Conservation (phyloP, 1,140 invertebrate genomes). For the Drosophila littoralis region DNA sequence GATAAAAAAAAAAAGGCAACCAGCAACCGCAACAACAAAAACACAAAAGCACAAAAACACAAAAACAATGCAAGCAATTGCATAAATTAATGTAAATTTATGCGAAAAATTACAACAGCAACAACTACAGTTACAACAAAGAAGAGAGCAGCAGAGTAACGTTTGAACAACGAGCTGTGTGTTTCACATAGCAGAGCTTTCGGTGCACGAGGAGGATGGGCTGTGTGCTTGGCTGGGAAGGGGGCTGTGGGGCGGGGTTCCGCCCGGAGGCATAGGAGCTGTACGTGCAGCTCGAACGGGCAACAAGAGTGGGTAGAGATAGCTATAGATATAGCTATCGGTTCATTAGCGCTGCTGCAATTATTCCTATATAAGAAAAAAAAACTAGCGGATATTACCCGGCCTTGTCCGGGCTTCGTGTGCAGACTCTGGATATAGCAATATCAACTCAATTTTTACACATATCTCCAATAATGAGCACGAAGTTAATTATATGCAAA, state of each 20-base stretch:
- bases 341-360: background rate
- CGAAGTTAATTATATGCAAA: too few relatives aligned
- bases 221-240: too few relatives aligned
- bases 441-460: too few relatives aligned
- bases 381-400: too few relatives aligned
- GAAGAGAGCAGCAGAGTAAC: slow-evolving; percentile 26
- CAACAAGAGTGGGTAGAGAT: too few relatives aligned
- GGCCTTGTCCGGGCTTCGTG: too few relatives aligned
- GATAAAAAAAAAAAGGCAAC: slow-evolving; percentile 58
- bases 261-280: background rate
- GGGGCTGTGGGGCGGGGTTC: background rate
- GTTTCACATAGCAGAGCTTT: background rate
- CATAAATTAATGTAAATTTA: slow-evolving; percentile 77
- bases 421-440: too few relatives aligned
- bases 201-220: background rate
- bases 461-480: too few relatives aligned
- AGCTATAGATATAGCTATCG: background rate
- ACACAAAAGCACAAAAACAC: slow-evolving; percentile 19
- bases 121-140: slow-evolving; percentile 38
- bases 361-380: background rate
- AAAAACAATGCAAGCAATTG: slow-evolving; percentile 66
- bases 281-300: background rate
- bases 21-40: slow-evolving; percentile 25
- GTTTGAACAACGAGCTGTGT: too few relatives aligned
- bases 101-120: slow-evolving; percentile 70